These are phyloP conservation scores for Carposina sasakii DNA, from an alignment of 1,140 invertebrate genomes.

Conservation along the genomic window DNA sequence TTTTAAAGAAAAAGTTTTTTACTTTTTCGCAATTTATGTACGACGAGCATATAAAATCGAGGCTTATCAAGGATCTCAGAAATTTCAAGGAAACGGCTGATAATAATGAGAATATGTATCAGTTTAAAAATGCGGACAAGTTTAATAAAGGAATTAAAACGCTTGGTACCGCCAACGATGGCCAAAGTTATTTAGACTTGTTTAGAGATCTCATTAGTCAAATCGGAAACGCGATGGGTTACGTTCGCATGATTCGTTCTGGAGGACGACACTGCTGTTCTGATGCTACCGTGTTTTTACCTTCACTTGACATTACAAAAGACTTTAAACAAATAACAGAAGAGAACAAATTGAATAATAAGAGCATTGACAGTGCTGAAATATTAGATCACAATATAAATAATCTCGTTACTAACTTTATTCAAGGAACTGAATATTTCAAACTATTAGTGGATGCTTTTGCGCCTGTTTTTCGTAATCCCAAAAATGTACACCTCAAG, in stretches of 20 bases:
- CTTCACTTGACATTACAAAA: constrained; percentile 83
- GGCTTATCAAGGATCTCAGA: constrained; percentile 91
- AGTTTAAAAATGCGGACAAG: constrained; percentile 94
- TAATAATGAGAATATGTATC: constrained; percentile 77
- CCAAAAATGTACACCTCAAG: constrained; percentile 91
- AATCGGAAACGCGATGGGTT: constrained; percentile 97
- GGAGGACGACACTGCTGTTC: constrained; percentile 94
- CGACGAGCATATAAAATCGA: constrained; percentile 98
- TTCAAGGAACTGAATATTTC: constrained; percentile 96
- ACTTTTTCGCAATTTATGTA: constrained; percentile 98
- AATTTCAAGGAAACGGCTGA: constrained; percentile 77
- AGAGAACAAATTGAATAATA: constrained; percentile 74
- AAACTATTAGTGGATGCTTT: constrained; percentile 96
- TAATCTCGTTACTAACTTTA: constrained; percentile 89
- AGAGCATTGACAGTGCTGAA: constrained; percentile 78
- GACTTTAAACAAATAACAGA: constrained; percentile 75
- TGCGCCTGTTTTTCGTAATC: constrained; percentile 87
- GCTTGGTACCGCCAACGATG: constrained; percentile 88
- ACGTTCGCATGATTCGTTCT: constrained; percentile 94
- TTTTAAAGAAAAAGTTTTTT: constrained; percentile 94
- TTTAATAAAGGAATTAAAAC: constrained; percentile 95
- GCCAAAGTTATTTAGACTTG: constrained; percentile 91
- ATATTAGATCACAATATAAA: constrained; percentile 85
- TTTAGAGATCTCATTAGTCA: constrained; percentile 94
- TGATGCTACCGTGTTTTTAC: constrained; percentile 92